phyloP scores from a whole-genome alignment of 1,140 invertebrate species.

The Orchesella cincta region DNA sequence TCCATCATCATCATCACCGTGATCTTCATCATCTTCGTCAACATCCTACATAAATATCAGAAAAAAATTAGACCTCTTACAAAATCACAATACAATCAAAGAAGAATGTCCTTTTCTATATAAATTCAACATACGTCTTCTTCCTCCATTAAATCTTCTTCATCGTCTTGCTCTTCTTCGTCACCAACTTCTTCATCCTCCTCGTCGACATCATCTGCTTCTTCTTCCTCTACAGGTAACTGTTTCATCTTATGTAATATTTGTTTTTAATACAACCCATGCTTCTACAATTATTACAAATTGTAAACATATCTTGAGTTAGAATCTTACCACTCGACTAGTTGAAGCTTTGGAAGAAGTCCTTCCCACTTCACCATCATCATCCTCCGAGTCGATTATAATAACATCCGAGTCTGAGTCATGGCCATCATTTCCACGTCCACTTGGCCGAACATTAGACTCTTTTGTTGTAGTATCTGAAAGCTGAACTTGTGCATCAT shows the following conservation, averaged over 20 bases:
- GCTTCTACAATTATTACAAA: no score
- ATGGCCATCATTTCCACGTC: constrained; percentile 40
- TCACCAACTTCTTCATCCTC: constrained; percentile 37
- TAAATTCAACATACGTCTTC: not conserved
- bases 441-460: not conserved
- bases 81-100: not conserved
- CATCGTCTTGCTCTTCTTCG: constrained; percentile 39
- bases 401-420: constrained; percentile 51
- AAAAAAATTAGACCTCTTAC: not conserved
- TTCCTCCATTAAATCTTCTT: constrained; percentile 37
- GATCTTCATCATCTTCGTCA: constrained; percentile 36
- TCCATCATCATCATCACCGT: constrained; percentile 53
- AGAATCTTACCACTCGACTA: constrained; percentile 3
- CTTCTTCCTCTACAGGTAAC: constrained; percentile 51
- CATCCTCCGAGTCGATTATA: constrained; percentile 52
- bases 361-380: constrained; percentile 35
- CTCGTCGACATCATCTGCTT: constrained; percentile 50
- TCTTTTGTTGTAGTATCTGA: constrained; percentile 46
- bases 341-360: not conserved
- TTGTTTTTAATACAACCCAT: no score
- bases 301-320: no score
- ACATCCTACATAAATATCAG: not conserved
- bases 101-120: not conserved
- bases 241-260: no score
- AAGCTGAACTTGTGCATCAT: constrained; percentile 45